phyloP scores from a whole-genome alignment of 2,113 vertebrate species.

The Plecturocebus donacophilus region DNA sequence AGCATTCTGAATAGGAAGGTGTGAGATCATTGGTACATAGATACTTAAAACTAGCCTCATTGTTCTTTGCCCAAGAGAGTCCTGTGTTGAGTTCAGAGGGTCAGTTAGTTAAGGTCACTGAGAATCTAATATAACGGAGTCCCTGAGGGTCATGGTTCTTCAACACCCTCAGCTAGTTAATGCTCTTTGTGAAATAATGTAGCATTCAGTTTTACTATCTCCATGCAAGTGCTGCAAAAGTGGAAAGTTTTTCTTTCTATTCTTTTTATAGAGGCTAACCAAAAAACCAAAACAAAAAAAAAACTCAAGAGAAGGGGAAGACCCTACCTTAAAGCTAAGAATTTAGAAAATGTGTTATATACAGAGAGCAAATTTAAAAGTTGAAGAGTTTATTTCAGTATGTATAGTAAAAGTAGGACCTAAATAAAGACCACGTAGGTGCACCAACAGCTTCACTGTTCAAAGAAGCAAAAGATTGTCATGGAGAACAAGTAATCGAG shows the following conservation, averaged over 20 bases:
- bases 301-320: background rate
- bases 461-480: background rate
- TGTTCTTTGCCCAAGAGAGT: background rate
- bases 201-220: background rate
- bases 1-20: background rate
- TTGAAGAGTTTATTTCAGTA: background rate
- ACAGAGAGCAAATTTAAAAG: background rate
- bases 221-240: background rate
- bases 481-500: background rate
- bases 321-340: background rate
- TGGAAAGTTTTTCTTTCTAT: background rate
- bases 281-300: background rate
- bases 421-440: background rate
- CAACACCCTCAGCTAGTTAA: background rate
- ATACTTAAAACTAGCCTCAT: background rate
- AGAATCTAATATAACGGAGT: background rate
- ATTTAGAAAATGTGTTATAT: background rate
- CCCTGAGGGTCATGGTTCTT: background rate
- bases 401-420: background rate
- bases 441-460: background rate
- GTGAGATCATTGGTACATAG: background rate
- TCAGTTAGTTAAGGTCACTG: background rate
- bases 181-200: background rate
- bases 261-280: background rate
- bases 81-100: background rate